A percentile compares a stretch with the other conserved stretches of the same genome.
These are phyloP conservation scores for Sebastolobus altivelis DNA, from an alignment of 2,797 vertebrate genomes.

Conservation along the genomic window DNA sequence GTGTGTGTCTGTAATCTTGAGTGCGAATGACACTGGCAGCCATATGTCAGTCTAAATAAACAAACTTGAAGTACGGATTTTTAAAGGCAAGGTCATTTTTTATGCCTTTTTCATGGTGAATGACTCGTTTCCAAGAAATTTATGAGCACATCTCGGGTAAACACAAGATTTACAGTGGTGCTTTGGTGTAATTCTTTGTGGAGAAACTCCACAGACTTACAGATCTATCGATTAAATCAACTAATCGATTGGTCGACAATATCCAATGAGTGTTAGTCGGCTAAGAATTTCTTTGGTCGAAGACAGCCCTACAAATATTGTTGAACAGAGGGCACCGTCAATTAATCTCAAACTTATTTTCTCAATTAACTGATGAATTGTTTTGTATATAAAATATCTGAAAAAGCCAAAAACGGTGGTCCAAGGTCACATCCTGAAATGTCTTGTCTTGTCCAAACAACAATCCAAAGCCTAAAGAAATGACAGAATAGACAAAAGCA, in stretches of 20 bases:
- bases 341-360: not conserved
- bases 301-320: not conserved
- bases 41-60: not conserved
- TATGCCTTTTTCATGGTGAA: too few relatives aligned
- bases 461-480: not conserved
- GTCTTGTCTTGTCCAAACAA: not conserved
- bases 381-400: not conserved
- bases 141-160: too few relatives aligned
- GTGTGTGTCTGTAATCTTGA: not conserved
- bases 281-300: too few relatives aligned
- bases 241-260: too few relatives aligned
- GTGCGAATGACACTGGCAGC: constrained; percentile 1
- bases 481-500: not conserved
- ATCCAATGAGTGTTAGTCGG: too few relatives aligned
- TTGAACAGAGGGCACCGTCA: not conserved
- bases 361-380: not conserved
- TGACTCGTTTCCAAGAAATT: too few relatives aligned
- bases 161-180: too few relatives aligned
- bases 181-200: too few relatives aligned
- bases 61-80: not conserved
- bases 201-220: too few relatives aligned
- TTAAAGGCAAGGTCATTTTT: not conserved
- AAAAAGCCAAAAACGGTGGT: too few relatives aligned
- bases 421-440: too few relatives aligned
- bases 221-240: too few relatives aligned